Conservation (phyloP, 2,113 vertebrate genomes). For the Eptatretus burgeri region DNA sequence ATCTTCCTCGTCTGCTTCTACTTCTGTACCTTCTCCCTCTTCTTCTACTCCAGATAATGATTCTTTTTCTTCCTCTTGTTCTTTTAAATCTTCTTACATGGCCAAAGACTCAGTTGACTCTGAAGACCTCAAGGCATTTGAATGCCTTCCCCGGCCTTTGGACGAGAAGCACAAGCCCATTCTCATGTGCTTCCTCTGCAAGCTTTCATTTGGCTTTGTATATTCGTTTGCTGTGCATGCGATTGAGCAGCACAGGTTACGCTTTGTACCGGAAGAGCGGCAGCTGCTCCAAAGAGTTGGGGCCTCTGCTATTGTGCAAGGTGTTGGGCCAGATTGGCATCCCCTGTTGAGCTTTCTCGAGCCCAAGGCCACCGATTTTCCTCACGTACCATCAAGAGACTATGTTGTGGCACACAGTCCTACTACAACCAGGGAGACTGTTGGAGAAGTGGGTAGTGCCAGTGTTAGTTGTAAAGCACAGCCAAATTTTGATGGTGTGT, state of each 20-base stretch:
- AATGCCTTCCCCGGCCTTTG: slow-evolving; percentile 80
- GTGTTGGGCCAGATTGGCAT: slow-evolving; percentile 97
- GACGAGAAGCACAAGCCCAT: slow-evolving; percentile 67
- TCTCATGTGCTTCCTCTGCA: slow-evolving; percentile 99
- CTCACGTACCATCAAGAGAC: neutral
- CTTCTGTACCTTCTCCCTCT: no score
- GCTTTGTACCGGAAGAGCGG: slow-evolving; percentile 81
- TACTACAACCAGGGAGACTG: no score
- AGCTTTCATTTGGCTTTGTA: slow-evolving; percentile 87
- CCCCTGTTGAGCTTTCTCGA: slow-evolving; percentile 99
- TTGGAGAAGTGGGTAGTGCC: no score
- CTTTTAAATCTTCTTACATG: slow-evolving; percentile 43
- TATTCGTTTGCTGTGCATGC: slow-evolving; percentile 91
- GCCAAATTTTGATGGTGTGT: no score
- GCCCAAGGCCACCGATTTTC: slow-evolving; percentile 20
- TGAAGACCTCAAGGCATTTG: slow-evolving; percentile 71
- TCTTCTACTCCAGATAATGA: no score
- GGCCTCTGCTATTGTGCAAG: slow-evolving; percentile 97
- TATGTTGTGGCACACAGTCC: no score
- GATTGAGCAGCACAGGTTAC: slow-evolving; percentile 92
- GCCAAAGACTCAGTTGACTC: slow-evolving; percentile 99
- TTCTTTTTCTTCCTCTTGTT: no score
- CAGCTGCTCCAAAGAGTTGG: slow-evolving; percentile 87
- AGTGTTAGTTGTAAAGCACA: no score
- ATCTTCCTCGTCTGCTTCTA: slow-evolving; percentile 14